These are phyloP conservation scores for Agelastica alni DNA, from an alignment of 2,888 invertebrate genomes.

Conservation along the genomic window DNA sequence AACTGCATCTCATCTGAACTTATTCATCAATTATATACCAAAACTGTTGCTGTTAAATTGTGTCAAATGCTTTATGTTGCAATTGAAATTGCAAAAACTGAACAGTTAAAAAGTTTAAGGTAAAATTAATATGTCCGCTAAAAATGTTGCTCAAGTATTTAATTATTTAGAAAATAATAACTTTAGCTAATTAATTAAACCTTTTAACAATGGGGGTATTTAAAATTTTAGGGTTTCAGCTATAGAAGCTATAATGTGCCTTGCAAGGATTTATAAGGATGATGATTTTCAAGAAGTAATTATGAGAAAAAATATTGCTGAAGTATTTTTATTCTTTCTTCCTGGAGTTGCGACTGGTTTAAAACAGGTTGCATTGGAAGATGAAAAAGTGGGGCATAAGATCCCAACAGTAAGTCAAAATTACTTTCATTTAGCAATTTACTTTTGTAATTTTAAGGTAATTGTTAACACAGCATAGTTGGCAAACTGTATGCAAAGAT, in stretches of 20 bases:
- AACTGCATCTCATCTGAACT: constrained; percentile 59
- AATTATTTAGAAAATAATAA: too few species aligned
- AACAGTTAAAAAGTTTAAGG: constrained; percentile 68
- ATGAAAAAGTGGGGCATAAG: constrained; percentile 66
- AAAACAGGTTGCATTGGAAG: constrained; percentile 62
- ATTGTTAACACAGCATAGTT: too few species aligned
- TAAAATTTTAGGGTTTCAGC: constrained; percentile 58
- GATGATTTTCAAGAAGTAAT: constrained; percentile 61
- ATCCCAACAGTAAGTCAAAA: constrained; percentile 60
- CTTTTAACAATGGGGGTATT: too few species aligned
- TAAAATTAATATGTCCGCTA: constrained; percentile 53
- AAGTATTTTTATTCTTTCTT: constrained; percentile 65
- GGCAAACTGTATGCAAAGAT: too few species aligned
- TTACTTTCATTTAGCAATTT: too few species aligned
- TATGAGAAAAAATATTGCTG: constrained; percentile 60
- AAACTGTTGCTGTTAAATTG: constrained; percentile 63
- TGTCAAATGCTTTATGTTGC: constrained; percentile 70
- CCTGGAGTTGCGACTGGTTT: constrained; percentile 68
- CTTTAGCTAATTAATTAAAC: too few species aligned
- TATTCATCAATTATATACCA: constrained; percentile 61
- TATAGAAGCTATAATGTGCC: constrained; percentile 65
- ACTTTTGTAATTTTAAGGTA: too few species aligned
- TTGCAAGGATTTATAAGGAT: constrained; percentile 64
- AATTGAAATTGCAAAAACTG: constrained; percentile 67
- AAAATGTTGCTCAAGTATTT: too few species aligned